phyloP scores from a whole-genome alignment of 2,113 vertebrate species.

The Tautogolabrus adspersus region DNA sequence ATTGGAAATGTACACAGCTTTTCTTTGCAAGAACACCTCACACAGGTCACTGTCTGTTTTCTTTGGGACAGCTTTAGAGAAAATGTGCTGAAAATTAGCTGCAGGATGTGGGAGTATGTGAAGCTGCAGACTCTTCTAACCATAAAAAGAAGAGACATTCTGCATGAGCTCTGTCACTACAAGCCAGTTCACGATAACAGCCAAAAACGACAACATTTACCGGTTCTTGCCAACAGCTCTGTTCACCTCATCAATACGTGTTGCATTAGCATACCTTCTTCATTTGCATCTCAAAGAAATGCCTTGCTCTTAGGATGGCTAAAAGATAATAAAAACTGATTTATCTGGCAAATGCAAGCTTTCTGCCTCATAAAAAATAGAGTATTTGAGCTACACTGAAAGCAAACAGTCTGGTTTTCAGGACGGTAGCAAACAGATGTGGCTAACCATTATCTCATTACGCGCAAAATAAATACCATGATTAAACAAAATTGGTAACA shows the following conservation, averaged over 20 bases:
- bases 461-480: slow-evolving; percentile 27
- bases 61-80: neutral
- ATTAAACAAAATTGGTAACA: slow-evolving; percentile 19
- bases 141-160: slow-evolving; percentile 3
- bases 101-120: neutral
- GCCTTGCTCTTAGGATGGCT: slow-evolving; percentile 62
- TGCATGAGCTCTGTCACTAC: slow-evolving; percentile 1
- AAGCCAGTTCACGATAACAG: slow-evolving; percentile 11
- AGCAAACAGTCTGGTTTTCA: slow-evolving; percentile 50
- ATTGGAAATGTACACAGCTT: slow-evolving; percentile 49
- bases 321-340: slow-evolving; percentile 64
- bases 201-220: slow-evolving; percentile 1
- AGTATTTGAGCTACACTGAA: slow-evolving; percentile 25
- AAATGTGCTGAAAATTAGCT: slow-evolving; percentile 34
- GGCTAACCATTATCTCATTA: slow-evolving; percentile 50
- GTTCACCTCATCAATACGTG: slow-evolving; percentile 20
- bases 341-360: slow-evolving; percentile 47
- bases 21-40: slow-evolving; percentile 24
- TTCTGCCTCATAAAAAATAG: slow-evolving; percentile 41
- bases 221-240: slow-evolving; percentile 28
- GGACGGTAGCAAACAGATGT: slow-evolving; percentile 27
- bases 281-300: slow-evolving; percentile 66
- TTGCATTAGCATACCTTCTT: slow-evolving; percentile 31
- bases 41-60: slow-evolving; percentile 46
- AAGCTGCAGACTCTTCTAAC: neutral